phyloP scores from a whole-genome alignment of 2,888 invertebrate genomes.

The Zygaena filipendulae region DNA sequence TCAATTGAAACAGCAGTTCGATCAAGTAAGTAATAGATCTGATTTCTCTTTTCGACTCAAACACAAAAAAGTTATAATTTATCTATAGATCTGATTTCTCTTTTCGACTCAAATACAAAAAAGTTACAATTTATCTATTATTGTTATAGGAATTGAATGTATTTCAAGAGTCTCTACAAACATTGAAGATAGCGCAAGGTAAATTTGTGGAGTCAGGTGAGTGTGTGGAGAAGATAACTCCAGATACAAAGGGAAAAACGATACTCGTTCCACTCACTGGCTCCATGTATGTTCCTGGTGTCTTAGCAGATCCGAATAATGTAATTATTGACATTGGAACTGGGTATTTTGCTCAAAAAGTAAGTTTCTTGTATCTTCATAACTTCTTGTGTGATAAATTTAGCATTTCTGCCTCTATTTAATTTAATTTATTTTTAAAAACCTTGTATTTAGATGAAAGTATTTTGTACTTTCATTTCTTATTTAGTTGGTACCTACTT shows the following conservation, averaged over 20 bases:
- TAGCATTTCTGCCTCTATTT: no score
- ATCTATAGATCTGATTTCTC: no score
- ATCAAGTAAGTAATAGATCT: slow-evolving; percentile 76
- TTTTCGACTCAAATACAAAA: no score
- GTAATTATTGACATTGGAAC: slow-evolving; percentile 97
- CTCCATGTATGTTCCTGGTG: slow-evolving; percentile 97
- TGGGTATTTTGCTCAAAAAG: slow-evolving; percentile 96
- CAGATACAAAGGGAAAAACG: slow-evolving; percentile 81
- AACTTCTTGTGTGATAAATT: no score
- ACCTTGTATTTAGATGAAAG: no score
- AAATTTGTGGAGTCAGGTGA: slow-evolving; percentile 92
- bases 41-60: no score
- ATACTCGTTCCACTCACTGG: slow-evolving; percentile 95
- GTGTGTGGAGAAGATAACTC: slow-evolving; percentile 81
- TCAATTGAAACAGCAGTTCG: slow-evolving; percentile 87
- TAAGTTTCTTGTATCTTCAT: slow-evolving; percentile 51
- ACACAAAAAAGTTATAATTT: no score
- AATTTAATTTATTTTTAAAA: no score
- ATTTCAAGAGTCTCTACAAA: slow-evolving; percentile 90
- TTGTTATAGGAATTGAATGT: slow-evolving; percentile 80
- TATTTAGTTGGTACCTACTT: no score
- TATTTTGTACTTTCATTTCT: no score
- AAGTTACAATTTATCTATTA: no score
- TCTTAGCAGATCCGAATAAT: slow-evolving; percentile 83
- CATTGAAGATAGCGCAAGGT: slow-evolving; percentile 88